phyloP scores from a whole-genome alignment of 2,113 vertebrate genomes.

The Euleptes europaea region DNA sequence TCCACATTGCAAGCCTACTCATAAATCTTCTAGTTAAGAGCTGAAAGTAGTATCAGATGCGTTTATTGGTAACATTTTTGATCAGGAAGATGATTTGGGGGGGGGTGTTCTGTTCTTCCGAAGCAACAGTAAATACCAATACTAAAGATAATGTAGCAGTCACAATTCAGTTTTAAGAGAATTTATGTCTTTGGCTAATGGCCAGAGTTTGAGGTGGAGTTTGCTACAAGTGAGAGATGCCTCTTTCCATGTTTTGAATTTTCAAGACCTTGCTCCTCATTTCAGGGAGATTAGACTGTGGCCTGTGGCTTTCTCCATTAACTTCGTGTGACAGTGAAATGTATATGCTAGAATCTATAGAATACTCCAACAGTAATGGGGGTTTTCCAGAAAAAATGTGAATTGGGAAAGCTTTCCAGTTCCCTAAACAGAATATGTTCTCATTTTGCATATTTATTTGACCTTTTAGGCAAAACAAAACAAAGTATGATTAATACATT shows the following conservation, averaged over 20 bases:
- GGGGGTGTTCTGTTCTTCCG: not conserved
- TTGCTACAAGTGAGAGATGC: not conserved
- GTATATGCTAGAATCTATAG: not conserved
- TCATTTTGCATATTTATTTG: no score
- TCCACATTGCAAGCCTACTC: no score
- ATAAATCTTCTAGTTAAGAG: not conserved
- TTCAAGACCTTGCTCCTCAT: no score
- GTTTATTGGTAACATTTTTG: not conserved
- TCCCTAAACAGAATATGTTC: no score
- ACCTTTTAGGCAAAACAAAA: no score
- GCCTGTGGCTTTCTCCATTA: not conserved
- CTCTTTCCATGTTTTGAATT: not conserved
- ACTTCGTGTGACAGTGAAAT: not conserved
- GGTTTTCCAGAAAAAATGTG: no score
- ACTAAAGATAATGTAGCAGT: not conserved
- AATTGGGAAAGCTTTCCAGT: no score
- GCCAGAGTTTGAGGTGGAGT: no score
- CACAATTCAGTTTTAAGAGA: no score
- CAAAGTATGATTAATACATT: no score
- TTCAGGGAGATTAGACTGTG: no score
- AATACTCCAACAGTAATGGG: not conserved
- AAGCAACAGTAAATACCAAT: not conserved
- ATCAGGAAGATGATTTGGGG: not conserved
- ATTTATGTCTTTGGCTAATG: no score
- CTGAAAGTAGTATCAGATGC: not conserved